Evolutionary conservation across 2,797 vertebrate genomes (phyloP).

Genomic region (Leptodactylus fallax): DNA sequence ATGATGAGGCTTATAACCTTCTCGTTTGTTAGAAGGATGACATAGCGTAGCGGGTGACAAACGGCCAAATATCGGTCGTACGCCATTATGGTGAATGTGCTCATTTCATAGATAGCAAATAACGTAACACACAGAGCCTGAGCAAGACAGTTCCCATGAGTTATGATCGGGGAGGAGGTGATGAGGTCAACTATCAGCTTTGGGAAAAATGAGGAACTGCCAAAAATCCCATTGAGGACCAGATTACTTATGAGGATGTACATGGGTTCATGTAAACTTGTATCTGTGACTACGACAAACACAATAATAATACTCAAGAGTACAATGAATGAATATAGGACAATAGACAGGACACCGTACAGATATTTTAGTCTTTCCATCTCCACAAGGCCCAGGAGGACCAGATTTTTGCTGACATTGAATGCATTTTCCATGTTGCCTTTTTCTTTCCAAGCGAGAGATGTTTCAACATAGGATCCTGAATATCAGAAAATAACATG

Average conservation of each 20-base stretch:
- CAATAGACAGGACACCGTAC: background rate
- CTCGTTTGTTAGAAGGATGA: background rate
- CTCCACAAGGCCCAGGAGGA: conserved; percentile 17
- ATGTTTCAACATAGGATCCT: background rate
- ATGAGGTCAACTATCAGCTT: conserved; percentile 32
- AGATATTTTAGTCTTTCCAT: conserved; percentile 14
- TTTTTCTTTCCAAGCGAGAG: background rate
- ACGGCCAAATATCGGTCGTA: conserved; percentile 10
- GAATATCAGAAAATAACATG: background rate
- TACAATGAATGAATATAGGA: background rate
- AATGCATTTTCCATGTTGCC: conserved; percentile 17
- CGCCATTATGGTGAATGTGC: conserved; percentile 6
- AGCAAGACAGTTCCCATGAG: background rate
- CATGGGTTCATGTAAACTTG: conserved; percentile 38
- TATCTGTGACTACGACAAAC: background rate
- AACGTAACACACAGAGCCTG: no score
- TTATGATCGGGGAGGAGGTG: background rate
- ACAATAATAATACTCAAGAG: background rate
- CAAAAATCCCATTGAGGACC: conserved; percentile 31
- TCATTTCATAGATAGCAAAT: background rate
- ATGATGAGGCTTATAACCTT: background rate
- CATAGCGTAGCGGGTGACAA: background rate
- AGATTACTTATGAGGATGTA: background rate
- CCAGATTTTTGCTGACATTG: background rate
- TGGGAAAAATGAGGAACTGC: conserved; percentile 26